These are phyloP conservation scores for Campopleginae sp. DNA, from an alignment of 2,888 invertebrate genomes.

Conservation along the genomic window DNA sequence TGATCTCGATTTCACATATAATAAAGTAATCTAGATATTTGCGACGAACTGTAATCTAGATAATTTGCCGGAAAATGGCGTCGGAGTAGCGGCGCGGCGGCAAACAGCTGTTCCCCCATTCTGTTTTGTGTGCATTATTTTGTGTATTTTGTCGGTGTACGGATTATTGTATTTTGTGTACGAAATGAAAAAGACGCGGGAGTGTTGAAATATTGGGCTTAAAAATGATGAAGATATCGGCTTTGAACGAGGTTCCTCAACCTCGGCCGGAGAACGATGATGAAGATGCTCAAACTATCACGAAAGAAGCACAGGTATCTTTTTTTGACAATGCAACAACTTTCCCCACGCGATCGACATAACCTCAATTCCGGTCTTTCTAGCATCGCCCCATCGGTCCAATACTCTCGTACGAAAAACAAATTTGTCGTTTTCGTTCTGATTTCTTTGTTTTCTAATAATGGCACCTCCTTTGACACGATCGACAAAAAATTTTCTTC, in stretches of 20 bases:
- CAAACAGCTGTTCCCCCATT: conserved; percentile 46
- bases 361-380: conserved; percentile 55
- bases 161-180: conserved; percentile 21
- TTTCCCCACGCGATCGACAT: conserved; percentile 39
- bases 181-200: conserved; percentile 48
- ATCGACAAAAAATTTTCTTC: neutral
- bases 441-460: neutral
- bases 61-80: conserved; percentile 65
- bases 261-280: conserved; percentile 87
- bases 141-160: conserved; percentile 8
- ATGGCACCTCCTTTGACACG: neutral
- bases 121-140: conserved; percentile 15
- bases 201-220: conserved; percentile 40
- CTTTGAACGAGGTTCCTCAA: conserved; percentile 88
- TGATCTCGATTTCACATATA: neutral
- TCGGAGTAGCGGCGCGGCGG: conserved; percentile 61
- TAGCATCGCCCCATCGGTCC: neutral
- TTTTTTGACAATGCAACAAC: neutral
- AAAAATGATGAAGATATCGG: conserved; percentile 88
- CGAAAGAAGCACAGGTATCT: conserved; percentile 87
- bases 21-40: conserved; percentile 8
- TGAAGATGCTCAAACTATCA: conserved; percentile 85
- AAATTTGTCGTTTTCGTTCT: neutral
- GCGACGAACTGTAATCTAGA: neutral
- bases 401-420: neutral